Percentiles rank a stretch among this genome's conserved stretches.
Conservation (phyloP, 2,113 vertebrate genomes). For the Protobothrops flavoviridis region DNA sequence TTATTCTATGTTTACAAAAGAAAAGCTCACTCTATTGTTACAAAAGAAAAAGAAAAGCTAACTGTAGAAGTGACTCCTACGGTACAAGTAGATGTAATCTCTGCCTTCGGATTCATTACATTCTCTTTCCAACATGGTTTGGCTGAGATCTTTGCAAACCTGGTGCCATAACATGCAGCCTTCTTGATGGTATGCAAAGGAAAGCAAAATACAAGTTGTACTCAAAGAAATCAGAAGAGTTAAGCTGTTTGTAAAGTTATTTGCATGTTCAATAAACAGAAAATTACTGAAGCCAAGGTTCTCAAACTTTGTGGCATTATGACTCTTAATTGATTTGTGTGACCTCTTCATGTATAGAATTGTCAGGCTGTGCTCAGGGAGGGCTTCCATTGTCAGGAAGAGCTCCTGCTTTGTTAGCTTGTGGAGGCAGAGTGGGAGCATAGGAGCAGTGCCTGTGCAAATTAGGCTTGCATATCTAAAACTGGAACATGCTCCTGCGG, state of each 20-base stretch:
- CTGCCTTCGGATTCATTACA: neutral
- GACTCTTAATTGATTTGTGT: neutral
- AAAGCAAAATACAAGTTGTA: neutral
- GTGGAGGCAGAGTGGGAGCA: neutral
- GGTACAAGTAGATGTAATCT: neutral
- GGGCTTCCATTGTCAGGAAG: neutral
- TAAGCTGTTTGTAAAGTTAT: neutral
- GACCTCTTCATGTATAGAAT: neutral
- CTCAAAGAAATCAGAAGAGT: neutral
- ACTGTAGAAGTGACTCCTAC: neutral
- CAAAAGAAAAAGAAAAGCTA: neutral
- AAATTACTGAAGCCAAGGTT: neutral
- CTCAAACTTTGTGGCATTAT: neutral
- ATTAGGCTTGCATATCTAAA: neutral
- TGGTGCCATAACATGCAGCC: neutral
- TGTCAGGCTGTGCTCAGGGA: neutral
- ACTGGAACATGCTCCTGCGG: neutral
- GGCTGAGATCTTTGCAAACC: neutral
- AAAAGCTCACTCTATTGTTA: no score
- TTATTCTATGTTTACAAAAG: no score
- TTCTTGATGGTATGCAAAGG: neutral
- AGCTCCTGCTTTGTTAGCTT: neutral
- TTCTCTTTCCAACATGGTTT: neutral
- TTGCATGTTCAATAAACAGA: neutral
- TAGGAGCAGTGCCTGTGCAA: neutral